phyloP scores from a whole-genome alignment of 2,113 vertebrate species.

The Petaurus breviceps region DNA sequence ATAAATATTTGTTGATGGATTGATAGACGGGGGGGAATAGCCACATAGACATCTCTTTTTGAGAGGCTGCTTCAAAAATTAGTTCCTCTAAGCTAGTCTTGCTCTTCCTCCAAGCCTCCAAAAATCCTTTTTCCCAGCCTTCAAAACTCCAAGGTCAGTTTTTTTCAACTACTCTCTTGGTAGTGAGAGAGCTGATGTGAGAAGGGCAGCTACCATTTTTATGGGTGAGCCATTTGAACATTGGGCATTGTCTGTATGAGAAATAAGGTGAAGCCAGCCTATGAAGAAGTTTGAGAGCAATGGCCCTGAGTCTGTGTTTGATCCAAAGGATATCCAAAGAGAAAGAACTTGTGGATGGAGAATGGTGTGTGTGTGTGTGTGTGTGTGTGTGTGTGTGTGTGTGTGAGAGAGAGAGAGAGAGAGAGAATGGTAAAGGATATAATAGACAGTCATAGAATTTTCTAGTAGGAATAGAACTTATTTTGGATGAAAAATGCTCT shows the following conservation, averaged over 20 bases:
- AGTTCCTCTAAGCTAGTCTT: not conserved
- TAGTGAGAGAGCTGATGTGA: not conserved
- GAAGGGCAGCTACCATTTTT: not conserved
- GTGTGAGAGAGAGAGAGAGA: too few relatives aligned
- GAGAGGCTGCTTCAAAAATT: not conserved
- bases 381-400: too few relatives aligned
- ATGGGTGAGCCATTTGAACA: not conserved
- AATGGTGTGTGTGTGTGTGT: not conserved
- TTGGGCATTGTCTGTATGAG: not conserved
- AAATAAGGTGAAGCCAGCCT: not conserved
- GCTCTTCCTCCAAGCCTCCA: not conserved
- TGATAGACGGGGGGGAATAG: not conserved
- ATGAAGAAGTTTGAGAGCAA: not conserved
- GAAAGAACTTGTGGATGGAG: not conserved
- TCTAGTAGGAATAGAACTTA: not conserved
- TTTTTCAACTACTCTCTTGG: not conserved
- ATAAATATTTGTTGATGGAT: not conserved
- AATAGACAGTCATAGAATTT: not conserved
- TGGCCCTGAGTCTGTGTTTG: not conserved
- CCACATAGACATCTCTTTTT: not conserved
- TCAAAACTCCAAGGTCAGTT: not conserved
- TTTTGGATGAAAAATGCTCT: slow-evolving; percentile 14
- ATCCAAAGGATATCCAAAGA: not conserved
- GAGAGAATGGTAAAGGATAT: not conserved
- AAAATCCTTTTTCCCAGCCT: not conserved